phyloP scores from a whole-genome alignment of 2,888 invertebrate species.

The Pyrrhia umbra region DNA sequence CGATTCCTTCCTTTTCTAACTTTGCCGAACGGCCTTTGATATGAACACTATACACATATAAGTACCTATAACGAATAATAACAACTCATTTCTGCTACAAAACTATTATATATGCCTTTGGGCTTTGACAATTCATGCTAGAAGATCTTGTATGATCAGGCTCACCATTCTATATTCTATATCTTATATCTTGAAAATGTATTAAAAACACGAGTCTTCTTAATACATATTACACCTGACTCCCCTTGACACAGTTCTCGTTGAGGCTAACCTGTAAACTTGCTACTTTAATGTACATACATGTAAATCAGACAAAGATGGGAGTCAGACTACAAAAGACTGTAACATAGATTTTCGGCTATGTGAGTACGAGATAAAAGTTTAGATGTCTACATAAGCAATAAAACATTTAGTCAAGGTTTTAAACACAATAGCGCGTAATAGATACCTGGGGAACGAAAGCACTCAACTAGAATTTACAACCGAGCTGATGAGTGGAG shows the following conservation, averaged over 20 bases:
- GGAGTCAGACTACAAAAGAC: conserved; percentile 5
- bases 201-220: not conserved
- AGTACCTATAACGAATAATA: too few relatives aligned
- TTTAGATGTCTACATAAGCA: conserved; percentile 1
- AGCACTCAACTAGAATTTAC: conserved; percentile 21
- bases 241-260: not conserved
- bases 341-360: conserved; percentile 24
- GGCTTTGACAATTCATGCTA: not conserved
- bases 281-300: not conserved
- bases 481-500: conserved; percentile 19
- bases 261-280: not conserved
- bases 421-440: conserved; percentile 42
- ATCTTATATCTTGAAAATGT: not conserved
- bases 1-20: too few relatives aligned
- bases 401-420: conserved; percentile 41
- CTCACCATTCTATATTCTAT: not conserved
- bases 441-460: conserved; percentile 28
- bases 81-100: not conserved
- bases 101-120: not conserved
- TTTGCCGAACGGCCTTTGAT: too few relatives aligned
- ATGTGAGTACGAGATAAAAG: conserved; percentile 6
- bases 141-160: not conserved
- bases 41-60: too few relatives aligned
- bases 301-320: conserved; percentile 16
- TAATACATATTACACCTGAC: not conserved